Evolutionary conservation across 2,797 vertebrate species (phyloP), one percentile per base, ranked within the genome.

Genomic region (Spinus pinus): DNA sequence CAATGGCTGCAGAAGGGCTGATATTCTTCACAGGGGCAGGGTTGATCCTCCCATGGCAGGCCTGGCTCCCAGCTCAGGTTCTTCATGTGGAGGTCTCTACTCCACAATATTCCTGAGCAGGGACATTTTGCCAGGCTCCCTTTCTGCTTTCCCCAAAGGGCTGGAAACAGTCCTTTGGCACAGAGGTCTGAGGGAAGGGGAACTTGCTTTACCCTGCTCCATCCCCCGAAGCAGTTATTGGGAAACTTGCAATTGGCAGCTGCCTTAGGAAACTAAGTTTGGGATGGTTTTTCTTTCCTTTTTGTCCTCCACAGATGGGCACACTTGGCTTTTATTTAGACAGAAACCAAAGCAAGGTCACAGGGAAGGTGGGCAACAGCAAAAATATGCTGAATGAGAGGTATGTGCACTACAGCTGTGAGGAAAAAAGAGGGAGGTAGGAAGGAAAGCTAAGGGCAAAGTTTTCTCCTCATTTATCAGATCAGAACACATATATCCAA

Each of bases 381-480:
- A 66, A 39, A 69, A 18, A 30, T 3, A 8, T 20, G 28, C 23
- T 65, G 53, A 18, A 37, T 35, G 18, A 24, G 16, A 49, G 21
- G 16, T 3, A 56, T 1, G 10, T 46, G 25, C 44, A 41, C 73
- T 46, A 20, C 24, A 77, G 33, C 51, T 75, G 9, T 7, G 7
- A 70, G 24, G 3, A 51, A 16, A 16, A 8, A 2, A 37, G 10
- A 10, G 6, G 5, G 4, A 51, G 12, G 35, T 2, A n/a, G 17
- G 12, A 78, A 39, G 2, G 39, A 13, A 85, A 69, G 39, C 28
- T 44, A 62, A 58, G 44, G 35, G 18, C 12, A 37, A 56, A 41
- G 7, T 16, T 78, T 50, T 65, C 57, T 74, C 23, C 67, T 44
- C 10, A 28, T 16, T 60, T 70, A 35, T 31, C 62, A 41, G 14